Conservation (phyloP, 2,113 vertebrate genomes). For the Lycaon pictus region DNA sequence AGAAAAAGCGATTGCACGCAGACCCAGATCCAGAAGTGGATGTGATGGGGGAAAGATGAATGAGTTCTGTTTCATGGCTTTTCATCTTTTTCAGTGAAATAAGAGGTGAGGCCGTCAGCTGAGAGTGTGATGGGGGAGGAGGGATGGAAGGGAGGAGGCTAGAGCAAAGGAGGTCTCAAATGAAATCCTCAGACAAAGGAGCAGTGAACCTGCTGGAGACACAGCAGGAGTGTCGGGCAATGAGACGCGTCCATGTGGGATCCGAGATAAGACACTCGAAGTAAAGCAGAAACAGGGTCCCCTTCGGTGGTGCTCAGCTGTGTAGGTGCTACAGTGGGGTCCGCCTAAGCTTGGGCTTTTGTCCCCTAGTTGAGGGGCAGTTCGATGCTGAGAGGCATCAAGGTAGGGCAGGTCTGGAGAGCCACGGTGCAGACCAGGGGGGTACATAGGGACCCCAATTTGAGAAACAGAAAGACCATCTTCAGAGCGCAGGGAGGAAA, state of each 20-base stretch:
- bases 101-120: neutral
- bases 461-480: constrained; percentile 2
- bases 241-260: neutral
- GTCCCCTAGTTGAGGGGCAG: neutral
- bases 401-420: neutral
- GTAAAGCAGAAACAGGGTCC: neutral
- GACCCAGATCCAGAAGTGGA: neutral
- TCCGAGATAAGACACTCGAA: neutral
- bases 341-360: neutral
- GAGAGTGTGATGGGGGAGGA: neutral
- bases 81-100: constrained; percentile 19
- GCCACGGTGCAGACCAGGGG: neutral
- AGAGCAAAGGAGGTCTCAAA: neutral
- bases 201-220: neutral
- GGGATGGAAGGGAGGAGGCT: neutral
- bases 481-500: neutral
- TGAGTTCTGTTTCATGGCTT: neutral
- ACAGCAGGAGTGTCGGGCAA: neutral
- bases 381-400: neutral
- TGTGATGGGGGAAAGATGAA: neutral
- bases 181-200: neutral
- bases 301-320: neutral
- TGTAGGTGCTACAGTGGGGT: neutral
- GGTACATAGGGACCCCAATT: neutral
- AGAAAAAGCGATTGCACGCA: neutral